Conservation (phyloP, 2,797 vertebrate species). For the Heterohyrax brucei region DNA sequence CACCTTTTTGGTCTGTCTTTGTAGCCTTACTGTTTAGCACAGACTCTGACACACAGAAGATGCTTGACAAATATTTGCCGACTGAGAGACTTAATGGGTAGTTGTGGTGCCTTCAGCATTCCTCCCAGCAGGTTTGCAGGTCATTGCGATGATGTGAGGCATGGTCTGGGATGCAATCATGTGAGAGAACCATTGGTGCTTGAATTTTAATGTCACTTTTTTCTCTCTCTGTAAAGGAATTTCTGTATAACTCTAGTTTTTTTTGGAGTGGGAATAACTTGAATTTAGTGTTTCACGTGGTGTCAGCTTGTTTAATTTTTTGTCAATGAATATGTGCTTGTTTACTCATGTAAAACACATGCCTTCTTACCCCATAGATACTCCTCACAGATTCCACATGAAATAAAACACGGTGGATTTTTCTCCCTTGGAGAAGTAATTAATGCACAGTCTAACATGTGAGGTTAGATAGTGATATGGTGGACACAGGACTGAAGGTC, state of each 20-base stretch:
- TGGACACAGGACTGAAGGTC: not conserved
- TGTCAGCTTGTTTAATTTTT: not conserved
- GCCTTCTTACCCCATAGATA: not conserved
- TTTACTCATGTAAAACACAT: not conserved
- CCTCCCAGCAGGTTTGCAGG: not conserved
- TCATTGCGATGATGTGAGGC: not conserved
- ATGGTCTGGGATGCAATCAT: not conserved
- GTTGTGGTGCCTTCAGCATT: not conserved
- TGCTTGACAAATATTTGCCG: not conserved
- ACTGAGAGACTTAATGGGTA: not conserved
- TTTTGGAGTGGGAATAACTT: no score
- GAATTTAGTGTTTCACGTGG: not conserved
- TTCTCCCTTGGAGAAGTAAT: not conserved
- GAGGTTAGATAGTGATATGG: not conserved
- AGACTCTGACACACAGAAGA: not conserved
- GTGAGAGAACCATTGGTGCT: not conserved
- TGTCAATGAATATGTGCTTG: slow-evolving; percentile 5
- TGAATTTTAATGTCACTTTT: not conserved
- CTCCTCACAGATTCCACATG: not conserved
- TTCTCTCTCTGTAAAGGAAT: slow-evolving; percentile 10
- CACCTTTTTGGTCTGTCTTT: not conserved
- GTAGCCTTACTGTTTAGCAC: not conserved
- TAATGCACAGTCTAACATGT: not conserved
- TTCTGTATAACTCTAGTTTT: not conserved
- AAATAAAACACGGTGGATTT: not conserved